Base-by-base conservation (phyloP, 1,140 invertebrate species). In the Bombus terrestris region DNA sequence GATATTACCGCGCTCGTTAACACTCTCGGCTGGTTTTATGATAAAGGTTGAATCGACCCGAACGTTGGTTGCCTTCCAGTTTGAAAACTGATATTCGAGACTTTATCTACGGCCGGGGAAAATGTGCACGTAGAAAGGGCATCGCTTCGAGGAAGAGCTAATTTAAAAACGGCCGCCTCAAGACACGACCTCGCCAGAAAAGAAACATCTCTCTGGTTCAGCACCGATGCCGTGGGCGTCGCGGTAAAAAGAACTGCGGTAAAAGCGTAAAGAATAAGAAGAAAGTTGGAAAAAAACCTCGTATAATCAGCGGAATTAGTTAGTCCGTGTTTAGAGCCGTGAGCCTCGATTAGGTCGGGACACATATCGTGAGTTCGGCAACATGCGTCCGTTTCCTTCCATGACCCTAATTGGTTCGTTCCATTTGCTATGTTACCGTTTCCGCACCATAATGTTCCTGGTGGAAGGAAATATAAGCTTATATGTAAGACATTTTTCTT, bases 321-420 rank as follows among this genome's bases (percentile, higher is more conserved):
- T 13, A 97, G 93, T 73, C 96, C 96, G 89, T 97, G 92, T 72
- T 96, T 96, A 0, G 95, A 95, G 83, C 96, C 94, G 76, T 95
- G 95, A 3, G 96, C 95, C 66, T 94, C 93, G 32, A 98, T 97
- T 53, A 96, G 93, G 74, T 97, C 97, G 4, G 95, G 92, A 90
- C 98, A 98, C 84, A 96, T 95, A 93, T 98, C 98, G 89, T 98
- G 98, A 0, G 95, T 96, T 2, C 98, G 95, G 93, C 98, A 98
- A 91, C 98, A 98, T 53, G 47, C 47, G 92, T 98, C 98, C 0
- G 97, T 96, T 69, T 97, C 96, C 28, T 92, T 91, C 18, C 18
- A 53, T 8, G 3, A 0, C 5, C 47, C 47, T 53, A 53, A 53
- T 22, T 53, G 5, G 18, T 53, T 0, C 18, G 47, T 53, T 53